These are phyloP conservation scores for Gobio occitaniae DNA, from an alignment of 2,797 vertebrate species.

Conservation along the genomic window DNA sequence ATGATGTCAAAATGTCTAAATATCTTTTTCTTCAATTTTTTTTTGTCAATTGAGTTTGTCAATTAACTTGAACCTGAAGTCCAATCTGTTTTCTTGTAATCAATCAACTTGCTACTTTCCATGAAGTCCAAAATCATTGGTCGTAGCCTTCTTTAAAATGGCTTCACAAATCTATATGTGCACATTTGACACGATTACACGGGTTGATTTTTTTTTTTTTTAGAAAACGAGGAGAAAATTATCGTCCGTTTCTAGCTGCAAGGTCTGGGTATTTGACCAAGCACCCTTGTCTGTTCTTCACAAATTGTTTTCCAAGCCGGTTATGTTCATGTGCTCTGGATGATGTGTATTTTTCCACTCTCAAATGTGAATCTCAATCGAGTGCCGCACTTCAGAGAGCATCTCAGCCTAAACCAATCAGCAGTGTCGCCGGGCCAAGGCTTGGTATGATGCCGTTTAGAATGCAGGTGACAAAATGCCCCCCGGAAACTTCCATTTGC, in stretches of 20 bases:
- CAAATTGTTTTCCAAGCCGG: neutral
- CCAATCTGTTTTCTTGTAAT: neutral
- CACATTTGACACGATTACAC: neutral
- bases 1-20: constrained; percentile 1
- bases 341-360: constrained; percentile 32
- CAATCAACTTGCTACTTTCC: neutral
- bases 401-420: constrained; percentile 56
- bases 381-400: constrained; percentile 14
- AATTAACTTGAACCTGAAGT: neutral
- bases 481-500: constrained; percentile 83
- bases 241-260: neutral
- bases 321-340: constrained; percentile 12
- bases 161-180: neutral
- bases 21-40: neutral
- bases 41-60: neutral
- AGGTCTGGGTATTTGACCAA: neutral
- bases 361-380: constrained; percentile 38
- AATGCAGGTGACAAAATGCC: constrained; percentile 87
- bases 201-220: neutral
- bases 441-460: constrained; percentile 79
- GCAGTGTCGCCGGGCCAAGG: constrained; percentile 72
- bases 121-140: neutral
- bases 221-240: neutral
- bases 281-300: neutral
- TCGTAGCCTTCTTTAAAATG: constrained; percentile 6